Evolutionary conservation across 2,113 vertebrate genomes (phyloP).

Genomic region (Rhea pennata): DNA sequence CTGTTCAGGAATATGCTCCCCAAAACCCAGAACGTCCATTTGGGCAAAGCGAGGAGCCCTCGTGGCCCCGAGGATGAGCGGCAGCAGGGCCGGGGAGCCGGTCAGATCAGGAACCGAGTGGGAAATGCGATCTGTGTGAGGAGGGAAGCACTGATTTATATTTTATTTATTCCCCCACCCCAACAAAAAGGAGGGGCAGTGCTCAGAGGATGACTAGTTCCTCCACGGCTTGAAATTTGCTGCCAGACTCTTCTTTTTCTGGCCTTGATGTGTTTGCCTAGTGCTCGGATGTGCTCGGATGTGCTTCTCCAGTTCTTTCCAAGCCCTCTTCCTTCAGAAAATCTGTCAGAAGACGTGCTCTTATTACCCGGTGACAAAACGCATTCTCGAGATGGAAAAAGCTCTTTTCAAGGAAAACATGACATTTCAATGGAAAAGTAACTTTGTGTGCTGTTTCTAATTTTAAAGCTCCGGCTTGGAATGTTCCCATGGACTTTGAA

Average conservation of each 20-base stretch:
- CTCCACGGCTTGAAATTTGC: rapidly evolving
- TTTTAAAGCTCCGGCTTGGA: conserved; percentile 64
- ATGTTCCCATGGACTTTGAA: conserved; percentile 63
- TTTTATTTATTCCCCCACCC: too few relatives aligned
- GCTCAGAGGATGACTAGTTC: background rate
- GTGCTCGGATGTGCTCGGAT: rapidly evolving
- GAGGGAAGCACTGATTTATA: background rate
- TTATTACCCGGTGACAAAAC: conserved; percentile 7
- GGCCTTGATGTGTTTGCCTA: background rate
- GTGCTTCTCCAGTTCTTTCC: background rate
- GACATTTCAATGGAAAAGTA: conserved; percentile 64
- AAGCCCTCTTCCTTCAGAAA: background rate
- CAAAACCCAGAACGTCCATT: background rate
- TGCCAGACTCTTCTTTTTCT: background rate
- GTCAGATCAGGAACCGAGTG: rapidly evolving
- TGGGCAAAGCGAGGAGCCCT: background rate
- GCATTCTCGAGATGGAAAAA: conserved; percentile 23
- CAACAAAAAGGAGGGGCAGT: background rate
- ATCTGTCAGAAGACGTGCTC: background rate
- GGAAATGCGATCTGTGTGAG: background rate
- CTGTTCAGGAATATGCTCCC: background rate
- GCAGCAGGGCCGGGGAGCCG: background rate
- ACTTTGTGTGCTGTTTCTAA: conserved; percentile 62
- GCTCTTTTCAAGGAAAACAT: conserved; percentile 63
- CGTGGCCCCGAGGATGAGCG: background rate